Evolutionary conservation across 2,797 vertebrate species (phyloP).

Genomic region (Corythornis leucogaster): DNA sequence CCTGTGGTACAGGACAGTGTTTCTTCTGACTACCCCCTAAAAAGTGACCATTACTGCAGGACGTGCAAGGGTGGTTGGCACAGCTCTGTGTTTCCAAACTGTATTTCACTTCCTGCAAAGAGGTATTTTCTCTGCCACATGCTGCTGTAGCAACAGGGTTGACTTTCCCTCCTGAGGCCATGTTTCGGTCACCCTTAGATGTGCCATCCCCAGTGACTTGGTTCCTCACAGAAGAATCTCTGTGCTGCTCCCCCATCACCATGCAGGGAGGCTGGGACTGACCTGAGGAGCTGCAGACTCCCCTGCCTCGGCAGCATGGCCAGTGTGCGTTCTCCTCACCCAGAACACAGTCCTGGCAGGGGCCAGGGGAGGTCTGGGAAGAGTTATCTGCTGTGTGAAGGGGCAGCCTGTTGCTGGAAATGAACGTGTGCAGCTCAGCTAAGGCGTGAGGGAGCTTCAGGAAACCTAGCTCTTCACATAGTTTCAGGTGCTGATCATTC

Average conservation of each 20-base stretch:
- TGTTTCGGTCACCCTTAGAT: not conserved
- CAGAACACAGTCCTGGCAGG: not conserved
- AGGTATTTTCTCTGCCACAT: not conserved
- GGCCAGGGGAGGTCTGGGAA: slow-evolving; percentile 74
- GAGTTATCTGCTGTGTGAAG: slow-evolving; percentile 34
- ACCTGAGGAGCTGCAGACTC: not conserved
- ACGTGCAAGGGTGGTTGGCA: not conserved
- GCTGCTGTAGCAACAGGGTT: not conserved
- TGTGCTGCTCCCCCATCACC: not conserved
- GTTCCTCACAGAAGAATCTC: not conserved
- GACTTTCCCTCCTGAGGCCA: not conserved
- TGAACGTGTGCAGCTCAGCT: slow-evolving; percentile 46
- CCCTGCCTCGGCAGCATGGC: not conserved
- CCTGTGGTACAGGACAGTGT: not conserved
- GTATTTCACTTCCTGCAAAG: not conserved
- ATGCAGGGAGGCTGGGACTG: not conserved
- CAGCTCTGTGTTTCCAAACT: not conserved
- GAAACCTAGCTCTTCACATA: slow-evolving; percentile 60
- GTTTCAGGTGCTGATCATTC: slow-evolving; percentile 64
- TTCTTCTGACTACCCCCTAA: not conserved
- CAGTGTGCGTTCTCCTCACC: not conserved
- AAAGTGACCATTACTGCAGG: not conserved
- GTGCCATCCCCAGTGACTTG: not conserved
- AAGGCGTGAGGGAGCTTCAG: slow-evolving; percentile 46
- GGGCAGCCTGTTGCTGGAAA: not conserved